Percentiles rank a stretch among this genome's conserved stretches.
Conservation (phyloP, 2,888 invertebrate species). For the Subacronicta megacephala region DNA sequence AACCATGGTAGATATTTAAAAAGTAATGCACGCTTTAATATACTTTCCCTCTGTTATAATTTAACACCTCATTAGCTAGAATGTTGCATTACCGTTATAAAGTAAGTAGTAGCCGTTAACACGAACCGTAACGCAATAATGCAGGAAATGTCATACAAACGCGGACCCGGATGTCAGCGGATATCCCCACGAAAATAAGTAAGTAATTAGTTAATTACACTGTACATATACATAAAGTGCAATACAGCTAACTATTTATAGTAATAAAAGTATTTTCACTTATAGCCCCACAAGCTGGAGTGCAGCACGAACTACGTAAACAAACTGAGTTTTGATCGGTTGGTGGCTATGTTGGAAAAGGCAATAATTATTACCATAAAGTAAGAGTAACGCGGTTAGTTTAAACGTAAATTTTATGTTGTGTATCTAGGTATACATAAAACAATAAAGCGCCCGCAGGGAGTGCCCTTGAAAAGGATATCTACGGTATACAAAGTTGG, state of each 20-base stretch:
- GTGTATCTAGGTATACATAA: conserved; percentile 43
- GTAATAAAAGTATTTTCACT: conserved; percentile 62
- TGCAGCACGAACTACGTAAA: conserved; percentile 49
- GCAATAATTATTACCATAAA: conserved; percentile 45
- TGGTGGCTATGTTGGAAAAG: conserved; percentile 51
- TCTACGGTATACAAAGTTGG: conserved; percentile 65
- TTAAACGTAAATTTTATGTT: conserved; percentile 57
- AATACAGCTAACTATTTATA: conserved; percentile 59
- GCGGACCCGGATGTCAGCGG: conserved; percentile 46
- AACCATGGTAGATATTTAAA: conserved; percentile 24
- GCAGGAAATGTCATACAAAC: conserved; percentile 54
- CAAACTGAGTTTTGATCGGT: conserved; percentile 52
- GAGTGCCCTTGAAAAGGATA: conserved; percentile 78
- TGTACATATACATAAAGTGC: conserved; percentile 19
- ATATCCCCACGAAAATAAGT: conserved; percentile 46
- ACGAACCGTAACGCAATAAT: conserved; percentile 55
- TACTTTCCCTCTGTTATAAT: conserved; percentile 57
- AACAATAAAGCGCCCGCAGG: conserved; percentile 58
- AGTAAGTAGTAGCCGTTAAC: conserved; percentile 45
- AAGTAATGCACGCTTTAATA: conserved; percentile 37
- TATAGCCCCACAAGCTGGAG: conserved; percentile 33
- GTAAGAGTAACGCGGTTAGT: conserved; percentile 49
- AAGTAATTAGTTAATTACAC: conserved; percentile 45
- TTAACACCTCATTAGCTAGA: conserved; percentile 62
- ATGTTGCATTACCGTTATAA: conserved; percentile 52